Conservation (phyloP, 2,113 vertebrate genomes). For the Halcyon malimbica region DNA sequence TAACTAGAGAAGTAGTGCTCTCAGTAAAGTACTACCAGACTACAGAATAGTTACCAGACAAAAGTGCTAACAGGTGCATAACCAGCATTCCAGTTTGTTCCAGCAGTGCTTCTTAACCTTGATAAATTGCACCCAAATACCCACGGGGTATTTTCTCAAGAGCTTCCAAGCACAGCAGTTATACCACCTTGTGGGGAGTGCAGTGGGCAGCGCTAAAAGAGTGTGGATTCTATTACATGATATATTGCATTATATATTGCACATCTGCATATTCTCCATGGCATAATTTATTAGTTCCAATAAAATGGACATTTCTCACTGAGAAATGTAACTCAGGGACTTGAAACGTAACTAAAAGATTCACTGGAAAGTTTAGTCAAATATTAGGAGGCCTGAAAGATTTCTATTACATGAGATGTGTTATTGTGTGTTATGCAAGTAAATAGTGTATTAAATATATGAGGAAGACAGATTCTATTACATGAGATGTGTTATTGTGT, state of each 20-base stretch:
- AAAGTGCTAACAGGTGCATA: constrained; percentile 33
- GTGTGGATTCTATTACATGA: not conserved
- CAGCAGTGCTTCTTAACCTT: not conserved
- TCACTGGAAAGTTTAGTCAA: not conserved
- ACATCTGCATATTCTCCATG: not conserved
- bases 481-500: not conserved
- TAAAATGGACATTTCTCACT: not conserved
- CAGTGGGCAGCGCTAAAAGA: not conserved
- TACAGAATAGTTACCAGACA: not conserved
- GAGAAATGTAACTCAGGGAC: not conserved
- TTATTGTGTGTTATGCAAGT: not conserved
- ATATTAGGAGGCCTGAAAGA: not conserved
- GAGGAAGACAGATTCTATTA: not conserved
- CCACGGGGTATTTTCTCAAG: not conserved
- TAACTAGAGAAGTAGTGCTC: not conserved
- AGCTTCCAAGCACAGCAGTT: not conserved
- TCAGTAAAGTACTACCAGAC: constrained; percentile 40
- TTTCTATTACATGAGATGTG: not conserved
- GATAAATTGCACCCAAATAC: not conserved
- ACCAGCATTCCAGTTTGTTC: not conserved
- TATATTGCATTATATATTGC: not conserved
- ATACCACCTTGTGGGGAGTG: not conserved
- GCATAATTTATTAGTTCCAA: not conserved
- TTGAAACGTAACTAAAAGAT: not conserved
- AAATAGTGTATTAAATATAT: not conserved